A percentile compares a stretch with the other conserved stretches of the same genome.
Evolutionary conservation across 2,797 vertebrate genomes (phyloP).

Genomic region (Myotis planiceps): DNA sequence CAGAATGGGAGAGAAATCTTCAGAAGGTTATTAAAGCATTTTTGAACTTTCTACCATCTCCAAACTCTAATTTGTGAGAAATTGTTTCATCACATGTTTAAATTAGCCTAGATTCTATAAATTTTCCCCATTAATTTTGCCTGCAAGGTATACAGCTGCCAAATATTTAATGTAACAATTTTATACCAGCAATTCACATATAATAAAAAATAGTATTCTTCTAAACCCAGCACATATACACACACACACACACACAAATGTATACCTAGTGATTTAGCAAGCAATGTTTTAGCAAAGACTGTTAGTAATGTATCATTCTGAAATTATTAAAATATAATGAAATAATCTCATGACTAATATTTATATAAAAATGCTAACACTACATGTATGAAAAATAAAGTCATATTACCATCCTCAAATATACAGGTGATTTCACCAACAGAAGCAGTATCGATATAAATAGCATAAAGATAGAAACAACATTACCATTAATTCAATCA

Average conservation of each 20-base stretch:
- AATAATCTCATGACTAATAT: background rate
- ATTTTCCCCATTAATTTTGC: conserved; percentile 73
- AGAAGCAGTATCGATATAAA: background rate
- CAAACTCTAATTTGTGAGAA: conserved; percentile 64
- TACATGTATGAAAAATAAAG: background rate
- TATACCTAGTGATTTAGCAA: background rate
- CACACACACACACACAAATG: background rate
- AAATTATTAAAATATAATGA: background rate
- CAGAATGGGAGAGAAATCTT: background rate
- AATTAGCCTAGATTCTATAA: conserved; percentile 66
- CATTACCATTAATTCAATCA: background rate
- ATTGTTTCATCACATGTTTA: conserved; percentile 55
- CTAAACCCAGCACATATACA: background rate
- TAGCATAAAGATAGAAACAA: background rate
- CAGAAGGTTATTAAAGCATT: conserved; percentile 7
- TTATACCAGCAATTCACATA: conserved; percentile 31
- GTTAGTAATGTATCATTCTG: background rate
- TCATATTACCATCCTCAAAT: background rate
- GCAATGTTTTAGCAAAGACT: background rate
- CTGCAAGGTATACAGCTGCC: conserved; percentile 59
- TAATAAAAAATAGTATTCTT: conserved; percentile 46
- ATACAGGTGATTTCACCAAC: background rate
- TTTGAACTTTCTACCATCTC: conserved; percentile 46
- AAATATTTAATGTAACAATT: conserved; percentile 61
- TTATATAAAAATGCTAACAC: background rate